Percentiles rank a stretch among this genome's conserved stretches.
Conservation (phyloP, 2,797 vertebrate species). For the Apogon talboti region DNA sequence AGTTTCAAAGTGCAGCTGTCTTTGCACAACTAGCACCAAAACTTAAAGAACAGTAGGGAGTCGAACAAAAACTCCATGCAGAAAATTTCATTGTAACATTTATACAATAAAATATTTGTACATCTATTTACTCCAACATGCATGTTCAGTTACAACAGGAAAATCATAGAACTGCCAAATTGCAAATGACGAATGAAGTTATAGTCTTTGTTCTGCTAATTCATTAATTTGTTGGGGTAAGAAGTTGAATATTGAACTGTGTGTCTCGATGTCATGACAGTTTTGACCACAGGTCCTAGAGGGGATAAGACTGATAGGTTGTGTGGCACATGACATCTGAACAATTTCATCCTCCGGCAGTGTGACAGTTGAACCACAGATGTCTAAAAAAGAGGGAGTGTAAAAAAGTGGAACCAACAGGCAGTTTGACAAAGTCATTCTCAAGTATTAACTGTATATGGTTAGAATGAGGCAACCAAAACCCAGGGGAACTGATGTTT, state of each 20-base stretch:
- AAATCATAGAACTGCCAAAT: constrained; percentile 11
- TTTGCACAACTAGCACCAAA: constrained; percentile 29
- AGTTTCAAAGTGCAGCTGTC: constrained; percentile 33
- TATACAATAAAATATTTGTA: no score
- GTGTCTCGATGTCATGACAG: constrained; percentile 12
- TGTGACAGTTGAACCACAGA: constrained; percentile 41
- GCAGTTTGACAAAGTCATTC: no score
- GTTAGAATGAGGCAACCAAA: background rate
- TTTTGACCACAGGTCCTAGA: constrained; percentile 15
- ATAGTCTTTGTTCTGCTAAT: constrained; percentile 1
- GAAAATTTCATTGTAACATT: background rate
- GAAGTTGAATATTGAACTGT: no score
- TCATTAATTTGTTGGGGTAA: no score
- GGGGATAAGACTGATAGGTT: constrained; percentile 29
- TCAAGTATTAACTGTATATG: background rate
- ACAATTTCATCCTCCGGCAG: constrained; percentile 40
- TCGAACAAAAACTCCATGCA: background rate
- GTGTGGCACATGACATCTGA: constrained; percentile 6
- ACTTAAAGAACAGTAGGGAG: constrained; percentile 5
- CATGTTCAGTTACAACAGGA: background rate
- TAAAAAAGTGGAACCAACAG: constrained; percentile 18
- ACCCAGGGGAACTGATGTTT: background rate
- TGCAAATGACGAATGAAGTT: constrained; percentile 21
- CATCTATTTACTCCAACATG: no score
- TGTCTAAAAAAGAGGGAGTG: constrained; percentile 23